These are phyloP conservation scores for Ooceraea biroi DNA, from an alignment of 1,140 invertebrate genomes.

Conservation along the genomic window DNA sequence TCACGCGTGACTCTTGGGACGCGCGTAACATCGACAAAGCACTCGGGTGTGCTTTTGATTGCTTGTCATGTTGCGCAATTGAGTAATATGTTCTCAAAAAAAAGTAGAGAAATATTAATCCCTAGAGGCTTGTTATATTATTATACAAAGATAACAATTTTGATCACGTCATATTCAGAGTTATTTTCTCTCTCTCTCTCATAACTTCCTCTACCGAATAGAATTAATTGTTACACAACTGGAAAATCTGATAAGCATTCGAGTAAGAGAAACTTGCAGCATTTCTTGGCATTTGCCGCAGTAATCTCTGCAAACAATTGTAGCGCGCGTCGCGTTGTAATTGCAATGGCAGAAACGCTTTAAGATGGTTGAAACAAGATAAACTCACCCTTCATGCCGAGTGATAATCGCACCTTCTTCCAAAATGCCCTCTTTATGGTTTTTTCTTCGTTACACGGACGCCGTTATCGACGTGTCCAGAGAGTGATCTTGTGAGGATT, in stretches of 20 bases:
- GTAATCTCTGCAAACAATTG: background rate
- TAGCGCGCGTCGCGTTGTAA: background rate
- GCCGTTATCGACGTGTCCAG: slow-evolving; percentile 36
- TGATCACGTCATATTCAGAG: background rate
- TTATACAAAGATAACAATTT: background rate
- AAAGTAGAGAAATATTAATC: background rate
- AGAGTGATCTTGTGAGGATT: slow-evolving; percentile 62
- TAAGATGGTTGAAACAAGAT: background rate
- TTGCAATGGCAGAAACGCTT: background rate
- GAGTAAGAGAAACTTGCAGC: background rate
- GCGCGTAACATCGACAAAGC: slow-evolving; percentile 28
- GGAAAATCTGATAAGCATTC: slow-evolving; percentile 6
- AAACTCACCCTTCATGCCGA: slow-evolving; percentile 81
- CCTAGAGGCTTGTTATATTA: slow-evolving; percentile 14
- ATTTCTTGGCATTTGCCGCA: background rate
- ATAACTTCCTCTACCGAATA: background rate
- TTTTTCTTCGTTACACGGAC: slow-evolving; percentile 49
- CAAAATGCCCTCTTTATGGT: slow-evolving; percentile 44
- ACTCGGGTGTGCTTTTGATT: slow-evolving; percentile 50
- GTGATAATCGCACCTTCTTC: slow-evolving; percentile 65
- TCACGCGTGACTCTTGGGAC: slow-evolving; percentile 45
- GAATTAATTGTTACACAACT: background rate
- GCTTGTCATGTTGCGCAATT: slow-evolving; percentile 27
- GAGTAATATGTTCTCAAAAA: background rate
- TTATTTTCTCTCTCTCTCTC: background rate